Evolutionary conservation across 2,888 invertebrate species (phyloP), one percentile per base, ranked within the genome.

Genomic region (Phania funesta): DNA sequence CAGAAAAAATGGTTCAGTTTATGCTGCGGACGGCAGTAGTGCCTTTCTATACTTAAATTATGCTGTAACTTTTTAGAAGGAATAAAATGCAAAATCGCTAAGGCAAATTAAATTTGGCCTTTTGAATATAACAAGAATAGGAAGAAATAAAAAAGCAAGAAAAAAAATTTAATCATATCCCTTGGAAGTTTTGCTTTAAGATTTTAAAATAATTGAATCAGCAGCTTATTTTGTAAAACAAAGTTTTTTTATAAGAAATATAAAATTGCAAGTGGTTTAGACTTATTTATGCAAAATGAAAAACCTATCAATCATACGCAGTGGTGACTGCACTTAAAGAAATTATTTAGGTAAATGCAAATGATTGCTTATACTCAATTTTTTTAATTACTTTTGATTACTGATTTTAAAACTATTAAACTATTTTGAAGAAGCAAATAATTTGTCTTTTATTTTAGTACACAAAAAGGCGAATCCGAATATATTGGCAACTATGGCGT

Each of bases 141-240:
- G 24, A 48, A 8, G 1, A 29, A 35, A 22, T 18, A 20, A 41
- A n/a, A 38, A 3, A n/a, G n/a, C n/a, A n/a, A n/a, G n/a, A n/a
- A 13, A 13, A 9, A 35, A 35, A 2, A 35, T 35, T 35, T 35
- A 26, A 6, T 26, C 1, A 7, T 13, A 35, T 38, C 16, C 3
- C 20, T 60, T 41, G 26, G 18, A 60, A 18, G 48, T 22, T 35
- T 58, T 58, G n/a, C n/a, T 48, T 48, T 46, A 48, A 58, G 35
- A 48, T 58, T 70, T 35, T 16, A 22, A 20, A 44, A 32, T 70
- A 56, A 70, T 46, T 70, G 32, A 22, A 24, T 16, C 6, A 24
- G 41, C 16, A 16, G 9, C 8, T 24, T 24, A 5, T 13, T 38
- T 38, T 38, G 35, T 4, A 38, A 13, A 38, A 38, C 3, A 38